Evolutionary conservation across 2,113 vertebrate genomes (phyloP).

Genomic region (Vanacampus margaritifer): DNA sequence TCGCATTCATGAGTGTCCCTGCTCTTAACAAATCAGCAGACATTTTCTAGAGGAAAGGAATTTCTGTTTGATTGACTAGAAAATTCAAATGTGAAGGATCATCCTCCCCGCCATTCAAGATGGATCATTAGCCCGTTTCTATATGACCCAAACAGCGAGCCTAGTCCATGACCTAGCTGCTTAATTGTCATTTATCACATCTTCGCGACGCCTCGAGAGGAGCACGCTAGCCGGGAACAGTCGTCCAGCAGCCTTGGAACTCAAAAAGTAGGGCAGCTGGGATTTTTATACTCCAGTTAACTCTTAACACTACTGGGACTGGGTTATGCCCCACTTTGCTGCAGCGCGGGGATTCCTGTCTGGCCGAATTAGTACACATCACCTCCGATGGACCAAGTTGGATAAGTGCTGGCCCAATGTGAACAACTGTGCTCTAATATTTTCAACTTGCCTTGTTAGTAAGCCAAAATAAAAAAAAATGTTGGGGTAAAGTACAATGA

Average conservation of each 20-base stretch:
- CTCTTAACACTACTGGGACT: constrained; percentile 22
- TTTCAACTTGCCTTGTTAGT: neutral
- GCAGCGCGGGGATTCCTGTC: constrained; percentile 17
- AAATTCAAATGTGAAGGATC: neutral
- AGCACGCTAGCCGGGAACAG: constrained; percentile 12
- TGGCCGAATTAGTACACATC: constrained; percentile 12
- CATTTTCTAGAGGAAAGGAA: neutral
- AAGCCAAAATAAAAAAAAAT: neutral
- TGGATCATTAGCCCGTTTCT: neutral
- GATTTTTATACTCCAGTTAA: constrained; percentile 61
- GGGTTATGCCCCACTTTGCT: constrained; percentile 37
- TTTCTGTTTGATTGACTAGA: neutral
- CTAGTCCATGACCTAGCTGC: neutral
- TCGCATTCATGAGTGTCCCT: too few species aligned
- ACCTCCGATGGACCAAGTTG: constrained; percentile 6
- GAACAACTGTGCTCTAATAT: neutral
- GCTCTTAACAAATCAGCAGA: neutral
- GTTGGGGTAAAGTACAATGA: too few species aligned
- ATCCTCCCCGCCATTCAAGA: neutral
- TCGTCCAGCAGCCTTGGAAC: neutral
- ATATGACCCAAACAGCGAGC: neutral
- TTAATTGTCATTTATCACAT: neutral
- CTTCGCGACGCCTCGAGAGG: neutral
- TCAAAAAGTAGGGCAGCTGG: constrained; percentile 35
- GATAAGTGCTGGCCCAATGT: neutral